phyloP scores from a whole-genome alignment of 1,140 invertebrate genomes.

The Drosophila obscura region DNA sequence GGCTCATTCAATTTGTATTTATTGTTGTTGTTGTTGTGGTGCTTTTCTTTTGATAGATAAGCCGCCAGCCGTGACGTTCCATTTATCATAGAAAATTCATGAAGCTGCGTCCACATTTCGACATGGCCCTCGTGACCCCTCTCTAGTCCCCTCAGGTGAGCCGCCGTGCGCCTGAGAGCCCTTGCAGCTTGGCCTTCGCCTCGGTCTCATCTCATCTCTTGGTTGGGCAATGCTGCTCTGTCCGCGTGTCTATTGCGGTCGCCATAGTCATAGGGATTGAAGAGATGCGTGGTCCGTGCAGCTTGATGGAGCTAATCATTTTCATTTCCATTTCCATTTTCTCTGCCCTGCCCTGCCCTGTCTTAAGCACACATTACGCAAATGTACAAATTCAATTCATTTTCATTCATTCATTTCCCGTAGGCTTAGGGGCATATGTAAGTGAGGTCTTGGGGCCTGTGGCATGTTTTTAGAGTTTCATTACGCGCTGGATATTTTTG shows the following conservation, averaged over 20 bases:
- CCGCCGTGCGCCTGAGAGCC: slow-evolving; percentile 8
- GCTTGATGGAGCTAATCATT: slow-evolving; percentile 43
- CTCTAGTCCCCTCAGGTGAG: slow-evolving; percentile 38
- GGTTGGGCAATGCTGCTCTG: too few species aligned
- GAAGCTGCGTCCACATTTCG: slow-evolving; percentile 58
- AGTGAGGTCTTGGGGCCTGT: too few species aligned
- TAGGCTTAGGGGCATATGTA: slow-evolving; percentile 2
- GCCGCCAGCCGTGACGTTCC: slow-evolving; percentile 70
- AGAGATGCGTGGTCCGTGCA: slow-evolving; percentile 8
- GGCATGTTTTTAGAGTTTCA: too few species aligned
- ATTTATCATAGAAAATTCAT: slow-evolving; percentile 81
- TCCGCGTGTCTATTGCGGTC: slow-evolving; percentile 38
- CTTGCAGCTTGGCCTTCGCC: slow-evolving; percentile 26
- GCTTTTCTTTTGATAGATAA: slow-evolving; percentile 65
- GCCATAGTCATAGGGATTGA: slow-evolving; percentile 34
- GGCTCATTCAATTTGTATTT: slow-evolving; percentile 18
- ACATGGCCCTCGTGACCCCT: slow-evolving; percentile 50
- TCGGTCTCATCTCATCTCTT: too few species aligned
- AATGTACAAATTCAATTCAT: slow-evolving; percentile 75
- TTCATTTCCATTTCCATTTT: slow-evolving; percentile 29
- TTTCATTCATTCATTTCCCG: slow-evolving; percentile 4
- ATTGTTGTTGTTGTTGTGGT: slow-evolving; percentile 20
- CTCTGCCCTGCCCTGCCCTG: background rate
- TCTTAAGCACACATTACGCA: slow-evolving; percentile 53
- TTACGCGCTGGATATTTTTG: too few species aligned